Evolutionary conservation across 1,140 invertebrate species (phyloP).

Genomic region (Mercenaria mercenaria): DNA sequence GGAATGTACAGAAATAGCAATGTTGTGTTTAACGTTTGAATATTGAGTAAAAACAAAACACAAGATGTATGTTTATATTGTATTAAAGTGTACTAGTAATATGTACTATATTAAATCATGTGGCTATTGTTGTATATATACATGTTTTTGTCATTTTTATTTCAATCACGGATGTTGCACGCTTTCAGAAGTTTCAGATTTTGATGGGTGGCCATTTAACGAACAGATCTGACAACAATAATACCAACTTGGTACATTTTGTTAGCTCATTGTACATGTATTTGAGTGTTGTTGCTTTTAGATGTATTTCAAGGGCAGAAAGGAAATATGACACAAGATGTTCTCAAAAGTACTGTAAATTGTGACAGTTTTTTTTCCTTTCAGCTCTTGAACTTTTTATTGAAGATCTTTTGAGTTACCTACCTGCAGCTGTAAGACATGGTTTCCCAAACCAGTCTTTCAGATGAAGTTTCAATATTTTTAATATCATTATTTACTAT

Average conservation of each 20-base stretch:
- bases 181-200: constrained; percentile 57
- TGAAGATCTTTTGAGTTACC: too few relatives aligned
- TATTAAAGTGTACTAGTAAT: background rate
- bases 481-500: too few relatives aligned
- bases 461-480: too few relatives aligned
- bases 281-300: constrained; percentile 19
- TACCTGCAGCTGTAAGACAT: too few relatives aligned
- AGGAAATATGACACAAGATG: too few relatives aligned
- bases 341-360: background rate
- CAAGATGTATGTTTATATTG: background rate
- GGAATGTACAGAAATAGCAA: background rate
- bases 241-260: constrained; percentile 11
- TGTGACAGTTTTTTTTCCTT: background rate
- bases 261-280: constrained; percentile 34
- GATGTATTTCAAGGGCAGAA: background rate
- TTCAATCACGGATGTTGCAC: background rate
- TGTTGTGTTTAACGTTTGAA: background rate
- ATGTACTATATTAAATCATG: background rate
- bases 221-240: background rate
- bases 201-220: constrained; percentile 56
- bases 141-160: background rate
- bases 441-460: too few relatives aligned
- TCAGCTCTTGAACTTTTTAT: too few relatives aligned
- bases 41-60: background rate
- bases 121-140: background rate